These are phyloP conservation scores for Pardalotus punctatus DNA, from an alignment of 2,113 vertebrate genomes.

Conservation along the genomic window DNA sequence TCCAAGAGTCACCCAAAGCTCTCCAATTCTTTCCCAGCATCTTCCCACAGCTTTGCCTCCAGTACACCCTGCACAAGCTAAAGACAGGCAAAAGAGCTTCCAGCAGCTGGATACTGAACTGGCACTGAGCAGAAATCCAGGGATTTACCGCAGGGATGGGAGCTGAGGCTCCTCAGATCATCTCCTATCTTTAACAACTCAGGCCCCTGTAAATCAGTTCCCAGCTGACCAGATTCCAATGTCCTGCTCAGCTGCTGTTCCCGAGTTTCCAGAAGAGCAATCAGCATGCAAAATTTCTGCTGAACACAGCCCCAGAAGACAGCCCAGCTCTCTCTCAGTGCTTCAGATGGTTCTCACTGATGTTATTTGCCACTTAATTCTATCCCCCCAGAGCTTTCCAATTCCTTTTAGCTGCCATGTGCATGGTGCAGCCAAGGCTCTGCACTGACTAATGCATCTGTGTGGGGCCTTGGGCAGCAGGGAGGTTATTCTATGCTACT, in stretches of 20 bases:
- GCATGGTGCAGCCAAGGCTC: background rate
- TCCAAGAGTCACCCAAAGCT: background rate
- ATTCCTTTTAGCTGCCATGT: background rate
- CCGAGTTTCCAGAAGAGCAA: background rate
- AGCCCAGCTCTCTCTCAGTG: background rate
- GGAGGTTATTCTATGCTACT: background rate
- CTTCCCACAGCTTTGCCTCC: background rate
- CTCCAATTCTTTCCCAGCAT: background rate
- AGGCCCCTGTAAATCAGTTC: background rate
- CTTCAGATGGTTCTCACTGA: background rate
- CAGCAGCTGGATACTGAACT: background rate
- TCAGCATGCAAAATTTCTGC: background rate
- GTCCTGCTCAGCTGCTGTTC: background rate
- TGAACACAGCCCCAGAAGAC: conserved; percentile 3
- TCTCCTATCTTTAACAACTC: background rate
- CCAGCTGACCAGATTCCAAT: background rate
- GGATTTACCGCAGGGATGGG: background rate
- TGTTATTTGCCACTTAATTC: background rate
- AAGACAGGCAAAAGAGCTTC: background rate
- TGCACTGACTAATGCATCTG: background rate
- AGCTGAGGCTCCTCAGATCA: background rate
- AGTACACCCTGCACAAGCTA: background rate
- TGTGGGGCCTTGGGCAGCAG: background rate
- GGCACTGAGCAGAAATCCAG: background rate
- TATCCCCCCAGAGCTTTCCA: background rate